Conservation (phyloP, 1,140 invertebrate species). For the Drosophila bifasciata region DNA sequence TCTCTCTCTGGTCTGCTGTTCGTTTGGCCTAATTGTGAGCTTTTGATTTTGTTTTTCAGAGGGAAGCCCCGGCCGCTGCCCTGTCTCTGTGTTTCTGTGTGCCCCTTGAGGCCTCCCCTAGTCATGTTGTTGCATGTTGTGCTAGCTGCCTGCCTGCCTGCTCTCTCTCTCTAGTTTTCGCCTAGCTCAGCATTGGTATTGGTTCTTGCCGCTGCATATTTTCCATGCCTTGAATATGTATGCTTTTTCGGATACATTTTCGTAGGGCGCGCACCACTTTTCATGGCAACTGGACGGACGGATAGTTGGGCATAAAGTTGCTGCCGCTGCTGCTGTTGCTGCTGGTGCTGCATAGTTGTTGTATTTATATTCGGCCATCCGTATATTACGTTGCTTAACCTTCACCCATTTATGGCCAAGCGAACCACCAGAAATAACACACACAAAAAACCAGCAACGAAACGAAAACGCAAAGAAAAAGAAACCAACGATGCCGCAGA, state of each 20-base stretch:
- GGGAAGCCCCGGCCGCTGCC: slow-evolving; percentile 35
- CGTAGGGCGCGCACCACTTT: slow-evolving; percentile 27
- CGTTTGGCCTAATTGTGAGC: slow-evolving; percentile 78
- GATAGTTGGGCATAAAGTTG: slow-evolving; percentile 23
- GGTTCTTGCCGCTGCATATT: slow-evolving; percentile 61
- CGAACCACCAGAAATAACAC: slow-evolving; percentile 33
- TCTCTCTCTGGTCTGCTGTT: slow-evolving; percentile 2
- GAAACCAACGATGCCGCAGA: slow-evolving; percentile 8
- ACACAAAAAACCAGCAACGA: slow-evolving; percentile 13
- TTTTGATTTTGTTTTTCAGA: slow-evolving; percentile 80
- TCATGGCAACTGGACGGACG: slow-evolving; percentile 20
- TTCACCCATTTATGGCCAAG: slow-evolving; percentile 67
- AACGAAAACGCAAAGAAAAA: background rate
- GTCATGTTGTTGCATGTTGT: slow-evolving; percentile 19
- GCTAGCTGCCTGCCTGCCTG: background rate
- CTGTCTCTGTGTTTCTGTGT: slow-evolving; percentile 5
- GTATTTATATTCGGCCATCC: slow-evolving; percentile 60
- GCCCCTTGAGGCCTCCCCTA: too few relatives aligned
- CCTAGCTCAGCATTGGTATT: slow-evolving; percentile 54
- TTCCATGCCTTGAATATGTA: slow-evolving; percentile 68
- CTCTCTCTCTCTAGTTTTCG: slow-evolving; percentile 33
- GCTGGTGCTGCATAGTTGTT: slow-evolving; percentile 40
- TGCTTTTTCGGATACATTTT: slow-evolving; percentile 29
- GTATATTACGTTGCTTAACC: slow-evolving; percentile 69
- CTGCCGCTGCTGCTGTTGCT: slow-evolving; percentile 34